Base-by-base conservation (phyloP, 2,888 invertebrate genomes). In the Mallateleia sp. region DNA sequence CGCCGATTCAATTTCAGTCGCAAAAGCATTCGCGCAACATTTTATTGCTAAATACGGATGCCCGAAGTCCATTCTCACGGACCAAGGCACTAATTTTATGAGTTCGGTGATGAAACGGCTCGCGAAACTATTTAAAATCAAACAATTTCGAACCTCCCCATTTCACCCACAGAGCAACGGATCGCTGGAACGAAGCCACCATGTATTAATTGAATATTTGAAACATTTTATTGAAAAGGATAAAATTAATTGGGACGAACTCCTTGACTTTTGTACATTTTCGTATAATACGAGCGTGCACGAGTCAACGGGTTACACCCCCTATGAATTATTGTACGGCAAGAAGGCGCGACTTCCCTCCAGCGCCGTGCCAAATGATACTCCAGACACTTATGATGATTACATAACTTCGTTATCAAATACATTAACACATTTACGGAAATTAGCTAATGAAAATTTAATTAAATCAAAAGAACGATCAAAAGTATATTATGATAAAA, bases 31-130 rank as follows among this genome's bases (percentile, higher is more conserved):
- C 24, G 56, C 89, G 0, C 85, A 88, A 42, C n/a, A 79, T 2
- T 89, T 89, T 6, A 79, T 91, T 4, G 78, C 85, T 22, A 60
- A 60, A 5, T 90, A 85, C 20, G 90, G 90, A 0, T 22, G 85
- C 1, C 90, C 90, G 0, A 78, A 75, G 22, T n/a, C 24, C 1
- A 34, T 88, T 0, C 22, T 91, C 8, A 90, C 90, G 0, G 91
- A 92, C 25, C 89, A 89, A 72, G 90, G 91, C 0, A 56, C 81
- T 11, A 88, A 90, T 45, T 91, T 91, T 24, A 11, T 85, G 0
- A 45, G 25, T 56, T 25, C 24, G 2, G 2, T 24, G 1, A 28
- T 56, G 9, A 56, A 56, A 56, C n/a, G 15, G 1, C 3, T 56
- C 4, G 25, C 56, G 1, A 56, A 56, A 56, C 7, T 34, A 22